These are phyloP conservation scores for Eueides isabella DNA, from an alignment of 1,140 invertebrate genomes.

Conservation along the genomic window DNA sequence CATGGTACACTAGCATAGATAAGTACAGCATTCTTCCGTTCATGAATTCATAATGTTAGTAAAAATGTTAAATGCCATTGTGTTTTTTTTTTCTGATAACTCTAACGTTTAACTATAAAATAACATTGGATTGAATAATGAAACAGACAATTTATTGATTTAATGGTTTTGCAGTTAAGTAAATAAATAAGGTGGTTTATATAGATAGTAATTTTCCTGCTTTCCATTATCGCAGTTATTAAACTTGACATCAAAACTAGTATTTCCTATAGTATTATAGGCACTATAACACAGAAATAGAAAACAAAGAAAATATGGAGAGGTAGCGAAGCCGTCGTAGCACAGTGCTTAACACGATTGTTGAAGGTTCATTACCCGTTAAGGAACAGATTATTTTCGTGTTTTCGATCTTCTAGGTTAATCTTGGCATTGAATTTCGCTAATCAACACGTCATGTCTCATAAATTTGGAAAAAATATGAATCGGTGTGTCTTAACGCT, in stretches of 20 bases:
- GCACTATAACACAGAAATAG: too few relatives aligned
- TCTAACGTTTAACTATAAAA: neutral
- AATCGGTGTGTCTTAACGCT: too few relatives aligned
- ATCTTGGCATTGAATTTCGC: too few relatives aligned
- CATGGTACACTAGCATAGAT: neutral
- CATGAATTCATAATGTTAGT: conserved; percentile 5
- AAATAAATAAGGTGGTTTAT: neutral
- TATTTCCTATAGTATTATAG: neutral
- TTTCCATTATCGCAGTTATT: neutral
- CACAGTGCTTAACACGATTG: too few relatives aligned
- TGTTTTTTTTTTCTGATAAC: neutral
- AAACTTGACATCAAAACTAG: neutral
- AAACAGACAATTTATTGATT: too few relatives aligned
- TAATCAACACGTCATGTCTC: too few relatives aligned
- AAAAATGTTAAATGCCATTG: neutral
- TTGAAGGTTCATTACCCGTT: too few relatives aligned
- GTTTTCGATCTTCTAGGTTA: too few relatives aligned
- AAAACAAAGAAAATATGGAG: too few relatives aligned
- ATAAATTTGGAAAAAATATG: too few relatives aligned
- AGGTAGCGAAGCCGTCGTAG: too few relatives aligned
- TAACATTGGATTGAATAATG: neutral
- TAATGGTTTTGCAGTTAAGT: neutral
- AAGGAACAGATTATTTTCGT: too few relatives aligned
- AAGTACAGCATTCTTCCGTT: neutral
- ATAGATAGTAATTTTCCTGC: neutral